Evolutionary conservation across 2,113 vertebrate genomes (phyloP), one percentile per base, ranked within the genome.

Genomic region (Lasiurus borealis): DNA sequence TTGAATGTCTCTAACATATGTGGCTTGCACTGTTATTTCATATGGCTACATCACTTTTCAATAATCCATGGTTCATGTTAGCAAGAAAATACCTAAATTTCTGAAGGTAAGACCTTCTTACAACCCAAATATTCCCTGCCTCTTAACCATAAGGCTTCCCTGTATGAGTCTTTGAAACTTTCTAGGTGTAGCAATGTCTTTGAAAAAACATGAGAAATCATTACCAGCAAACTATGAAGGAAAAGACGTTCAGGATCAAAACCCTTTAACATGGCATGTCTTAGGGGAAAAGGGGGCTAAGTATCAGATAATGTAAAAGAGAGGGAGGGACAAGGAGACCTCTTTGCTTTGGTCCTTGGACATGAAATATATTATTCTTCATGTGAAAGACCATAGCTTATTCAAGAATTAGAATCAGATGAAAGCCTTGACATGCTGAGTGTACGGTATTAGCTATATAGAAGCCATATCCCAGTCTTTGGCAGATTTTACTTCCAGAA

Each of bases 401-500:
- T 90, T 92, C 46, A 10, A 95, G 84, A 88, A 77, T 92, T 68
- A 94, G 48, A 89, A 87, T 94, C 36, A 86, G 21, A 78, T 27
- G 69, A 85, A 84, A 90, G 25, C 80, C 29, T 31, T 13, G 72
- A 80, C 23, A 85, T 86, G 48, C 34, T 73, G 29, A 81, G 8
- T 76, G 85, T 85, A 84, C 0, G 40, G 8, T 29, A 52, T 92
- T 85, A 95, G 76, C 76, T 93, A 91, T 54, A 82, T 1, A 80
- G 71, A 94, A 84, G 25, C 71, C 85, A 59, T 94, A 89, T 77
- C 92, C 93, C 40, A 72, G 59, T 34, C 52, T 92, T 81, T 18
- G 81, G 81, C 57, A 97, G 81, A 68, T 75, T 88, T 84, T 85
- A 92, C 19, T 93, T 77, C 54, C 48, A 92, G 84, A 92, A 78